Evolutionary conservation across 2,888 invertebrate genomes (phyloP).

Genomic region (Junonia oenone): DNA sequence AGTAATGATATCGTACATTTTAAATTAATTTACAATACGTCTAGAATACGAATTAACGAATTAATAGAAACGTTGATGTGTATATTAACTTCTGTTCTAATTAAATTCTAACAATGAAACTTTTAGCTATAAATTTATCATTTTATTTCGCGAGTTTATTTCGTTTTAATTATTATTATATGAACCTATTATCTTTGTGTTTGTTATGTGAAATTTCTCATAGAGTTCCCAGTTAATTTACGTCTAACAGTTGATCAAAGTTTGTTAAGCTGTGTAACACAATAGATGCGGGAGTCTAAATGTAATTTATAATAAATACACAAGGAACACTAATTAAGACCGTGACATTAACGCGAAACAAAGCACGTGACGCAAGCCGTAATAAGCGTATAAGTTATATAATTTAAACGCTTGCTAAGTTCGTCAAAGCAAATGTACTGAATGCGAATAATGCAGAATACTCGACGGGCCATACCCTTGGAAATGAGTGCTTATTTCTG

Average conservation of each 20-base stretch:
- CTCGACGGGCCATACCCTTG: conserved; percentile 58
- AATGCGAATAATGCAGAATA: conserved; percentile 70
- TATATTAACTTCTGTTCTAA: background rate
- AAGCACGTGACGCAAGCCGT: conserved; percentile 4
- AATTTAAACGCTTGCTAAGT: conserved; percentile 65
- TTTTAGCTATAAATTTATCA: too few relatives aligned
- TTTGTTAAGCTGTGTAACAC: background rate
- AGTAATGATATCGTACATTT: background rate
- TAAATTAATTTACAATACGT: background rate
- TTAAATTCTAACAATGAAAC: too few relatives aligned
- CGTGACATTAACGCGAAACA: conserved; percentile 9
- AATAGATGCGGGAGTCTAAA: background rate
- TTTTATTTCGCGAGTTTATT: too few relatives aligned
- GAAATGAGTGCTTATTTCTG: conserved; percentile 71
- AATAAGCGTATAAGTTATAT: conserved; percentile 34
- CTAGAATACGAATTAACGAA: background rate
- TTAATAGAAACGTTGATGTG: background rate
- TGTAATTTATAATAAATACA: conserved; percentile 1
- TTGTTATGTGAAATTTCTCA: too few relatives aligned
- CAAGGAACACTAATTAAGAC: conserved; percentile 12
- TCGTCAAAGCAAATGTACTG: conserved; percentile 65
- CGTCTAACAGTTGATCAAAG: background rate
- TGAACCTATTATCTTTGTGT: too few relatives aligned
- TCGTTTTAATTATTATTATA: too few relatives aligned
- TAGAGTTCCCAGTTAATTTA: background rate